Percentiles rank a stretch among this genome's conserved stretches.
Conservation (phyloP, 2,113 vertebrate species). For the Recurvirostra avosetta region DNA sequence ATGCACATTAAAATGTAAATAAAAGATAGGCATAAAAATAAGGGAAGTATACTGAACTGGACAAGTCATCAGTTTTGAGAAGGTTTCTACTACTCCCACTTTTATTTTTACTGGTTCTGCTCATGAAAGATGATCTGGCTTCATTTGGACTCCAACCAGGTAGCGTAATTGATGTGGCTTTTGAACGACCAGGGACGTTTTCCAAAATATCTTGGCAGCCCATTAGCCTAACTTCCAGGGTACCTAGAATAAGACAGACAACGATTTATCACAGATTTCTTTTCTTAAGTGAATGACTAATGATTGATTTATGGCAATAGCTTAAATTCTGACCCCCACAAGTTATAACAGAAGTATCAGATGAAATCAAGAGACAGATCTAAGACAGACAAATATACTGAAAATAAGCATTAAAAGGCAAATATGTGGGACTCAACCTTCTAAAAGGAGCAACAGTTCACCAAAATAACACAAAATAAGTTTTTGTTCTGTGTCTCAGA, state of each 20-base stretch:
- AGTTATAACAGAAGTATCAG: neutral
- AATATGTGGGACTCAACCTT: neutral
- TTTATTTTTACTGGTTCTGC: slow-evolving; percentile 90
- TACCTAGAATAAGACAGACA: slow-evolving; percentile 77
- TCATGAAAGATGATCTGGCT: slow-evolving; percentile 94
- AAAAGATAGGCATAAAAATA: neutral
- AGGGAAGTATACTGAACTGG: slow-evolving; percentile 85
- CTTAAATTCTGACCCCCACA: neutral
- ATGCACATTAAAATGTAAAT: neutral
- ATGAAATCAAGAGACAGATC: neutral
- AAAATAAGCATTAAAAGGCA: neutral
- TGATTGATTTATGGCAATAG: neutral
- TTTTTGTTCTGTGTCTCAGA: neutral
- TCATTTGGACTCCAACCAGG: slow-evolving; percentile 97
- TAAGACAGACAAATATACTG: neutral
- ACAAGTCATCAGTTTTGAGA: slow-evolving; percentile 93
- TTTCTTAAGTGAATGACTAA: neutral
- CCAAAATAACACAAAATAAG: neutral
- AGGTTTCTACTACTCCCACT: slow-evolving; percentile 89
- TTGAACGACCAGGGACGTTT: slow-evolving; percentile 94
- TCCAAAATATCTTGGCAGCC: slow-evolving; percentile 98
- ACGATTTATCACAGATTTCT: neutral
- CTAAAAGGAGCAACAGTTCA: neutral
- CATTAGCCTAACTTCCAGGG: slow-evolving; percentile 97
- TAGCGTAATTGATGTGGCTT: slow-evolving; percentile 86